Evolutionary conservation across 2,113 vertebrate genomes (phyloP), one percentile per base, ranked within the genome.

Genomic region (Lutjanus erythropterus): DNA sequence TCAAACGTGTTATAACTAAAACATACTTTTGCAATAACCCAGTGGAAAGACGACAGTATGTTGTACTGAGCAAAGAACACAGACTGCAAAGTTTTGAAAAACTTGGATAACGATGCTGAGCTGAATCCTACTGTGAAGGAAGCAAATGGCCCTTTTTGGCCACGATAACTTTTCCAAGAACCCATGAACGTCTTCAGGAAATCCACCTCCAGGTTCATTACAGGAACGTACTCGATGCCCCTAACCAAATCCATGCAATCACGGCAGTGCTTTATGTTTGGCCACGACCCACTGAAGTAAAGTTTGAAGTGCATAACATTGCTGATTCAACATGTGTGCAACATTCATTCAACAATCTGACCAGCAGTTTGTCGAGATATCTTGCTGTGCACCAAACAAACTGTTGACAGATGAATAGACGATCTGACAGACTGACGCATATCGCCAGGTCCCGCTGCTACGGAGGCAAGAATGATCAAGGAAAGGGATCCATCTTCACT

Each of bases 71-170:
- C 27, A n/a, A 11, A 55, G 21, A 19, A 47, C 31, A 67, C 52
- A 59, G 62, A 39, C 31, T 27, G 41, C 31, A 67, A 27, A 47
- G 52, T 35, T 75, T 27, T 25, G 62, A 58, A 27, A 41, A 49
- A 59, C 39, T 77, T 69, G 53, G 75, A 39, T 1, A 19, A 44
- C 10, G 6, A 44, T 11, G 37, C 52, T 15, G 25, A 60, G 35
- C 35, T 58, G 42, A 66, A 53, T 61, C 53, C 68, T 66, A 71
- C 35, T 53, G 44, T 66, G 74, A 53, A 77, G 68, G 25, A 53
- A 23, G 35, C 42, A 58, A 82, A 82, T 39, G 42, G 39, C 39
- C 0, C 12, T 16, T 69, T 69, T 33, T 64, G 0, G 25, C 58
- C 29, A 33, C 42, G 42, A 49, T 12, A 49, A 71, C 58, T 25